Evolutionary conservation across 2,113 vertebrate genomes (phyloP).

Genomic region (Dicerorhinus sumatrensis): DNA sequence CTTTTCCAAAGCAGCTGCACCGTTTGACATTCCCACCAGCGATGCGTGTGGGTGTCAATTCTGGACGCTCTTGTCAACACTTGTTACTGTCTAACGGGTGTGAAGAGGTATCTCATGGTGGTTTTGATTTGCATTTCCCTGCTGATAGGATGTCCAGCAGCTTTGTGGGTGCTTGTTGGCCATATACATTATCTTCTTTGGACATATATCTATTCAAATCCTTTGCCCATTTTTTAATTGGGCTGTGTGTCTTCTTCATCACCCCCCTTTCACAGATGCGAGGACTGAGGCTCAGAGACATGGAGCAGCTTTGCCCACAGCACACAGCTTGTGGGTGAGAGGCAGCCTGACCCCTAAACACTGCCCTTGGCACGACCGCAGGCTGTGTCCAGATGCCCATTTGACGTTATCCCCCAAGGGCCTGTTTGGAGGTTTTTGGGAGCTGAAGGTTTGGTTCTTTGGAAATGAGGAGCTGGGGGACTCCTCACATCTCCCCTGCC

Average conservation of each 20-base stretch:
- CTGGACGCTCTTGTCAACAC: neutral
- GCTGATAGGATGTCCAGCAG: neutral
- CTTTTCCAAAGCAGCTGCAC: neutral
- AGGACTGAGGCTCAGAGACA: neutral
- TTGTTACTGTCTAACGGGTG: neutral
- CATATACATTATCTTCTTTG: neutral
- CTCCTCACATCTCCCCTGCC: neutral
- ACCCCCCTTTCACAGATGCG: neutral
- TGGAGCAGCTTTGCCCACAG: neutral
- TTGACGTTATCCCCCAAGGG: neutral
- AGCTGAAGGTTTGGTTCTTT: neutral
- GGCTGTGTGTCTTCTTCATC: neutral
- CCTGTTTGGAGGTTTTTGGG: neutral
- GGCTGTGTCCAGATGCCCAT: neutral
- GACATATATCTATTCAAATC: neutral
- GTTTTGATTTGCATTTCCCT: neutral
- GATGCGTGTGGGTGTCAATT: accelerated
- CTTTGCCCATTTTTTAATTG: neutral
- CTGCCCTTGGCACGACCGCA: neutral
- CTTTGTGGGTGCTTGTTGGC: accelerated
- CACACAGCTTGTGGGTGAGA: neutral
- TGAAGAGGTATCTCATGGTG: neutral
- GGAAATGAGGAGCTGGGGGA: neutral
- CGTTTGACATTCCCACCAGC: neutral
- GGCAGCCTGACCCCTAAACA: neutral